Base-by-base conservation (phyloP, 23 tunicate genomes). In the Oikopleura dioica region DNA sequence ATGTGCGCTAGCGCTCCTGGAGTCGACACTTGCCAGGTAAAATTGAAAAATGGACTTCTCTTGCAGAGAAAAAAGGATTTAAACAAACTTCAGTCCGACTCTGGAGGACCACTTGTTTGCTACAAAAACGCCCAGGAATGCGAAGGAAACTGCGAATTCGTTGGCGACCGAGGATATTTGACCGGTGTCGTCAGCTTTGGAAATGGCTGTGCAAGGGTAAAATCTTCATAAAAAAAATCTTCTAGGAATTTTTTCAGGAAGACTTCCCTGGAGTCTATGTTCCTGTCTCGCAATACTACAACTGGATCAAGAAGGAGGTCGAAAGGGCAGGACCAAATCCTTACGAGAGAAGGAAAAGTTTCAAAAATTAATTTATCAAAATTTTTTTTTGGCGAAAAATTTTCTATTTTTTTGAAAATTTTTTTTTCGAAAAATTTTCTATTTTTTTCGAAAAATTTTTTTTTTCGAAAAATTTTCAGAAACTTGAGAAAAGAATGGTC, bases 171-270 rank as follows among this genome's bases (percentile, higher is more conserved):
- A 5, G 72, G 4, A 21, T 63, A 21, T 31, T 28, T 63, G 5
- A 31, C 72, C 5, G 72, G 72, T 63, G 72, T 63, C 33, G 72
- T 63, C 72, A 63, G 72, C 26, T 63, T 63, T 63, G 72, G 72
- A 2, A 31, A 23, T 16, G 72, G 72, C 2, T 63, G 72, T 28
- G 72, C 72, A 4, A 23, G 33, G 26, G 32, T 31, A 21, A 31
- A 63, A 31, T 63, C 2, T 63, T 31, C 72, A 63, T n/a, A n/a
- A n/a, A n/a, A n/a, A n/a, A n/a, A n/a, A n/a, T n/a, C n/a, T n/a
- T n/a, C n/a, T n/a, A n/a, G n/a, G n/a, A n/a, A n/a, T n/a, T n/a
- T n/a, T n/a, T n/a, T n/a, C n/a, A n/a, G n/a, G n/a, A n/a, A n/a
- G n/a, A n/a, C n/a, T n/a, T n/a, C n/a, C n/a, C n/a, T n/a, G 72